A percentile compares a stretch with the other conserved stretches of the same genome.
phyloP scores from a whole-genome alignment of 2,113 vertebrate species.

The Columba livia region DNA sequence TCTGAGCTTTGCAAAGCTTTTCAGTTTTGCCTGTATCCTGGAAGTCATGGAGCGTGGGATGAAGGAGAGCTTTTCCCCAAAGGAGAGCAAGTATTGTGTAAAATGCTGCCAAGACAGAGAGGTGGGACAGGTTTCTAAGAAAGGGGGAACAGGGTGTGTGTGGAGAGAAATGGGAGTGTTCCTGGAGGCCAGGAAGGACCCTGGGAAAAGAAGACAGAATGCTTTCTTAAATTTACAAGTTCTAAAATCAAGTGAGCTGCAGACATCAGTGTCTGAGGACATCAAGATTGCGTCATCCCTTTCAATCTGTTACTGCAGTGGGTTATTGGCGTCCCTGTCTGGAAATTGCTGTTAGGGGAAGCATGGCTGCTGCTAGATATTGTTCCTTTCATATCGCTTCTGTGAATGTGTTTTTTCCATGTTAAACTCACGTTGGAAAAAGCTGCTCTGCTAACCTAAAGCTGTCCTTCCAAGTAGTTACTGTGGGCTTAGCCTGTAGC shows the following conservation, averaged over 20 bases:
- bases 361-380: not conserved
- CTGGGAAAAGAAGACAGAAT: not conserved
- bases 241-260: not conserved
- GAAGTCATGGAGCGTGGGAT: not conserved
- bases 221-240: not conserved
- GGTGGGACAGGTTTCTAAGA: not conserved
- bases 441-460: not conserved
- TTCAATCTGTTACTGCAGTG: not conserved
- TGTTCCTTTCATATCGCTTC: not conserved
- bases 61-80: not conserved
- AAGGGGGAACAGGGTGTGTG: not conserved
- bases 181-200: not conserved
- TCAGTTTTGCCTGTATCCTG: not conserved
- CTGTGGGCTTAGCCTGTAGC: not conserved
- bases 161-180: not conserved
- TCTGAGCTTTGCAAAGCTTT: not conserved
- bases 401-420: not conserved
- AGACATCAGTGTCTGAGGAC: not conserved
- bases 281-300: not conserved
- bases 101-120: not conserved
- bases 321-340: not conserved
- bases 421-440: not conserved
- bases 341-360: not conserved
- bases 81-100: not conserved
- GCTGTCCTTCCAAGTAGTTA: not conserved